Evolutionary conservation across 2,888 invertebrate species (phyloP).

Genomic region (Cacoxenus indagator): DNA sequence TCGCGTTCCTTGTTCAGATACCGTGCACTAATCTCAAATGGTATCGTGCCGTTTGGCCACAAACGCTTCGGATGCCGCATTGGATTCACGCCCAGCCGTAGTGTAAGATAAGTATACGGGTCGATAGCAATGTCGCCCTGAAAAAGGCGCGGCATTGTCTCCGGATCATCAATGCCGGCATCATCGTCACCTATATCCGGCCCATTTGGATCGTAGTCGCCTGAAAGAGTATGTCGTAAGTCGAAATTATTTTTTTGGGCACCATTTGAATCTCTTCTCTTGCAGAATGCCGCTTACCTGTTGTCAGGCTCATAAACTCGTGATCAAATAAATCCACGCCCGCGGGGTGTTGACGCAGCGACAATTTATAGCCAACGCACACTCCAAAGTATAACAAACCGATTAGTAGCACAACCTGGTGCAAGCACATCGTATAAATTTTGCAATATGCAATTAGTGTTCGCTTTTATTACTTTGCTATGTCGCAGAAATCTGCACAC

Average conservation of each 20-base stretch:
- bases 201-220: constrained; percentile 51
- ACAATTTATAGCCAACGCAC: constrained; percentile 46
- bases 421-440: constrained; percentile 22
- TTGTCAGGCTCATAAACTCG: constrained; percentile 51
- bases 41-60: constrained; percentile 78
- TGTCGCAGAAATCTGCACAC: neutral
- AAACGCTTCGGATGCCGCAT: constrained; percentile 77
- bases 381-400: constrained; percentile 30
- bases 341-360: constrained; percentile 43
- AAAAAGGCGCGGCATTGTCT: constrained; percentile 77
- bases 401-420: constrained; percentile 13
- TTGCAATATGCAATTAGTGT: constrained; percentile 23
- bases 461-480: no score
- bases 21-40: constrained; percentile 76
- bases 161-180: constrained; percentile 73
- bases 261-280: no score
- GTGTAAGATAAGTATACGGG: constrained; percentile 74
- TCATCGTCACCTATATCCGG: constrained; percentile 49
- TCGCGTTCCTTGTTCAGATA: constrained; percentile 71
- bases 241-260: no score
- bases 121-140: constrained; percentile 80
- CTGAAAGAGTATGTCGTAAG: constrained; percentile 45
- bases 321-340: constrained; percentile 64
- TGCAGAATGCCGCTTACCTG: no score
- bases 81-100: constrained; percentile 77